Conservation (phyloP, 2,797 vertebrate species). For the Sibirionetta formosa region DNA sequence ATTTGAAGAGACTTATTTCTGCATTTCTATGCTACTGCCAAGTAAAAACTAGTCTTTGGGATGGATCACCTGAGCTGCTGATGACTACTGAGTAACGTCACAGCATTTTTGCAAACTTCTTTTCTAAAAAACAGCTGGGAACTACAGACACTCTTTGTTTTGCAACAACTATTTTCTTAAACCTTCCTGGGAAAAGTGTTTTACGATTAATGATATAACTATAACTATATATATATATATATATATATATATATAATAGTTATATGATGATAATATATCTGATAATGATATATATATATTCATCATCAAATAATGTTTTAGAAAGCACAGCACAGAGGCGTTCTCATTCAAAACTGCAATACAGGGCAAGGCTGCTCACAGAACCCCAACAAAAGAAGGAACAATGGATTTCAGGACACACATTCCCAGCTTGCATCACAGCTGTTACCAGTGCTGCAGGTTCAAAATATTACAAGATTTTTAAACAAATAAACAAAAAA, state of each 20-base stretch:
- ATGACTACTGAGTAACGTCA: neutral
- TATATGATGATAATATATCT: too few species aligned
- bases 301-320: neutral
- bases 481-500: neutral
- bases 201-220: neutral
- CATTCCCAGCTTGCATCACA: neutral
- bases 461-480: neutral
- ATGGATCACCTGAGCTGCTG: neutral
- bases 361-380: neutral
- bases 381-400: neutral
- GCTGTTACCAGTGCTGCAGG: neutral
- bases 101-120: neutral
- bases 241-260: too few species aligned
- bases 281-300: too few species aligned
- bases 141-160: neutral
- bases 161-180: neutral
- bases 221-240: too few species aligned
- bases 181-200: neutral
- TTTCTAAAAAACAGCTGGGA: neutral
- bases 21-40: neutral
- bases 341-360: neutral
- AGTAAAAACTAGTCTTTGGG: neutral
- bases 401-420: accelerated
- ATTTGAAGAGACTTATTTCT: neutral
- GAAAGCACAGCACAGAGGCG: accelerated